phyloP scores from a whole-genome alignment of 2,113 vertebrate species.

The Mus spicilegus region DNA sequence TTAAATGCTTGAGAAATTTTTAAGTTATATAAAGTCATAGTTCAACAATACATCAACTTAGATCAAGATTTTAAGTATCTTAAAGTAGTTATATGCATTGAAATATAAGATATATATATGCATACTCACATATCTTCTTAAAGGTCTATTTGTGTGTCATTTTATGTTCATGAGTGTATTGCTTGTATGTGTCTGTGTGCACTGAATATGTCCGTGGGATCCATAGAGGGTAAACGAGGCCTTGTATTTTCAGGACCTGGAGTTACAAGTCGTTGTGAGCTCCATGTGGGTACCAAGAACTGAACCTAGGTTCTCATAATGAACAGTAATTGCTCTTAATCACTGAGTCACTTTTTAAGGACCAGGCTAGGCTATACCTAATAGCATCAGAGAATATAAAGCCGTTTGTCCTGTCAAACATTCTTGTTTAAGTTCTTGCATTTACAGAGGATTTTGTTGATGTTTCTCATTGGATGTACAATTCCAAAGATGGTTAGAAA shows the following conservation, averaged over 20 bases:
- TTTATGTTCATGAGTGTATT: not conserved
- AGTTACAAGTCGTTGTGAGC: not conserved
- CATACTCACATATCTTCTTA: not conserved
- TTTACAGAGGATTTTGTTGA: too few relatives aligned
- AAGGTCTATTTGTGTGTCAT: not conserved
- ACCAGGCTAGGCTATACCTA: not conserved
- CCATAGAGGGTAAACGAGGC: not conserved
- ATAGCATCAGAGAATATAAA: not conserved
- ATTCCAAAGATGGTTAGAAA: too few relatives aligned
- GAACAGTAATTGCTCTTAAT: not conserved
- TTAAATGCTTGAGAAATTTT: not conserved
- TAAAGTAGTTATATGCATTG: not conserved
- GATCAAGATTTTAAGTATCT: not conserved
- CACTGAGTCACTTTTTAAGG: not conserved
- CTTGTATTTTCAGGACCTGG: not conserved
- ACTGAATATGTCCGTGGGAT: not conserved
- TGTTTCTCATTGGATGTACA: too few relatives aligned
- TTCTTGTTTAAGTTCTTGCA: too few relatives aligned
- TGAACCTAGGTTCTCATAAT: too few relatives aligned
- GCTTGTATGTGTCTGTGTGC: not conserved
- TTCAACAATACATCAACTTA: not conserved
- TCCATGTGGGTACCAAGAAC: too few relatives aligned
- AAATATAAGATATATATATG: not conserved
- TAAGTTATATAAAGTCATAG: not conserved
- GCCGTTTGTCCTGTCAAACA: too few relatives aligned